Conservation (phyloP, 2,797 vertebrate genomes). For the Champsocephalus esox region DNA sequence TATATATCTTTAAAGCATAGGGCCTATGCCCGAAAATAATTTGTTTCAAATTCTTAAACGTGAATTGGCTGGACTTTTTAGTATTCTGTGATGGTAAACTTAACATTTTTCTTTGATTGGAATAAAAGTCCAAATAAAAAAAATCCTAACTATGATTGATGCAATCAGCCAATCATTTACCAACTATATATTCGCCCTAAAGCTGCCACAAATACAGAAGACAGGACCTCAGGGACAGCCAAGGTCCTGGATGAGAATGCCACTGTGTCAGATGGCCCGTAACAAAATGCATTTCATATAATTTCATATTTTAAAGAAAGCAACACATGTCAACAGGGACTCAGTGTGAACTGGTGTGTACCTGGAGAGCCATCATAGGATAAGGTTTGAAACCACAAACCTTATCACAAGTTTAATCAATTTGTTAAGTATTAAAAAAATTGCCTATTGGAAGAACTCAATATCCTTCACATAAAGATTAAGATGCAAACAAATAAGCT, state of each 20-base stretch:
- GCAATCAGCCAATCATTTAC: no score
- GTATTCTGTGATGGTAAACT: no score
- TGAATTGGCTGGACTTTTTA: no score
- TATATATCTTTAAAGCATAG: no score
- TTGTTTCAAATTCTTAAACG: no score
- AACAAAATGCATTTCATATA: background rate
- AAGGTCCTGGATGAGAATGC: background rate
- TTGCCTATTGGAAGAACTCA: background rate
- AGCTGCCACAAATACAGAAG: no score
- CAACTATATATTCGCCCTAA: background rate
- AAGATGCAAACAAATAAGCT: background rate
- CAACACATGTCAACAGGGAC: background rate
- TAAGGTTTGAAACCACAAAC: background rate
- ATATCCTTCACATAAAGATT: background rate
- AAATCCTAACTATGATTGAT: no score
- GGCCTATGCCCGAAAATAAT: no score
- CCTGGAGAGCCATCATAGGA: background rate
- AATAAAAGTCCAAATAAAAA: no score
- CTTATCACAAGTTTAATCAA: background rate
- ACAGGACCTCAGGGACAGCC: background rate
- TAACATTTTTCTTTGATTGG: no score
- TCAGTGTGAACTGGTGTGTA: background rate
- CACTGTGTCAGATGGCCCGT: background rate
- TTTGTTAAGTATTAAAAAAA: no score
- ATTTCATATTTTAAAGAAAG: background rate